phyloP scores from a whole-genome alignment of 2,888 invertebrate genomes.

The Drosophila eohydei region DNA sequence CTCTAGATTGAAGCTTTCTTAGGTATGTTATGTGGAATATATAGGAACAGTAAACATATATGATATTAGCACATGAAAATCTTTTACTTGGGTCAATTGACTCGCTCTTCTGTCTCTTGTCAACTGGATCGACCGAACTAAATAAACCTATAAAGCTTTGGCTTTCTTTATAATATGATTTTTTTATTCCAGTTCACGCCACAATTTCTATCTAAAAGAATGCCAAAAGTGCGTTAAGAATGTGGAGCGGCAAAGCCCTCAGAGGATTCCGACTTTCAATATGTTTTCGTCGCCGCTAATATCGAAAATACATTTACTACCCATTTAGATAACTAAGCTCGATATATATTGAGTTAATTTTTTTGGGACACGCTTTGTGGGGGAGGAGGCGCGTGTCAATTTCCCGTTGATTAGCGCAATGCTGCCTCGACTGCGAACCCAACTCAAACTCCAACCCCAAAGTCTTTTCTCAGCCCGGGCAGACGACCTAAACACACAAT shows the following conservation, averaged over 20 bases:
- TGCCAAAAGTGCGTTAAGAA: neutral
- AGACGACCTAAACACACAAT: conserved; percentile 52
- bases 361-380: neutral
- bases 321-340: conserved; percentile 34
- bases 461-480: conserved; percentile 8
- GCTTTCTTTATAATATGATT: neutral
- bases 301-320: conserved; percentile 18
- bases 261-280: neutral
- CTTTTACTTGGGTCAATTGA: too few species aligned
- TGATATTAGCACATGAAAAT: neutral
- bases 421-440: conserved; percentile 32
- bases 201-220: neutral
- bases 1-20: too few species aligned
- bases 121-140: neutral
- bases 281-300: conserved; percentile 26
- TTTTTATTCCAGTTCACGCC: conserved; percentile 10
- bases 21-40: neutral
- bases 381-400: conserved; percentile 53
- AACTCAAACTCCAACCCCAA: conserved; percentile 21
- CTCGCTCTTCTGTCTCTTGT: neutral
- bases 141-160: neutral
- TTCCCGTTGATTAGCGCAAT: conserved; percentile 69
- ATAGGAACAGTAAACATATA: neutral
- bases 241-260: neutral
- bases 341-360: conserved; percentile 28